phyloP scores from a whole-genome alignment of 2,888 invertebrate species.

The Ormyrus nitidulus region DNA sequence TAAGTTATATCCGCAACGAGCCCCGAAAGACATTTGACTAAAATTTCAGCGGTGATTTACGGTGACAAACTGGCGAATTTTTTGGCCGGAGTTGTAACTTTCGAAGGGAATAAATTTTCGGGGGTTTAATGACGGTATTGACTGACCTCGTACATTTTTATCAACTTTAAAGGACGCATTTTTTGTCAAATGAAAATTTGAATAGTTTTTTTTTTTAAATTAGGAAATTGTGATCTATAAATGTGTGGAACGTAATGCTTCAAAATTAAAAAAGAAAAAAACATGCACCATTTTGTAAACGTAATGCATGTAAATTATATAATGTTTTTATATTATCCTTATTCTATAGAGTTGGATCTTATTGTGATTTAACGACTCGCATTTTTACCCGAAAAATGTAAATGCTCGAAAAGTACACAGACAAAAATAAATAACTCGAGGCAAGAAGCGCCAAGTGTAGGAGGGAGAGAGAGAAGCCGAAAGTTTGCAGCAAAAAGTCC shows the following conservation, averaged over 20 bases:
- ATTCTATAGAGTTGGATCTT: neutral
- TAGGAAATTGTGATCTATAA: too few relatives aligned
- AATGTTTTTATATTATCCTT: too few relatives aligned
- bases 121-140: neutral
- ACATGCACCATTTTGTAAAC: too few relatives aligned
- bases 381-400: neutral
- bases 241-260: too few relatives aligned
- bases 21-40: slow-evolving; percentile 18
- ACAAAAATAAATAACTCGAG: slow-evolving; percentile 12
- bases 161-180: neutral
- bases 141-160: neutral
- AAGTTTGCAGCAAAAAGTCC: slow-evolving; percentile 37
- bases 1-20: slow-evolving; percentile 20
- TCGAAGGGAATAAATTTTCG: slow-evolving; percentile 15
- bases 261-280: too few relatives aligned
- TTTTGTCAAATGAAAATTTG: neutral
- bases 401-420: neutral
- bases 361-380: neutral
- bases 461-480: neutral
- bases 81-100: neutral
- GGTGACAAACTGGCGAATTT: neutral
- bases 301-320: too few relatives aligned
- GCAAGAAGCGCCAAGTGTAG: neutral
- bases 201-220: too few relatives aligned
- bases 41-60: slow-evolving; percentile 19